Evolutionary conservation across 2,113 vertebrate species (phyloP).

Genomic region (Epinephelus lanceolatus): DNA sequence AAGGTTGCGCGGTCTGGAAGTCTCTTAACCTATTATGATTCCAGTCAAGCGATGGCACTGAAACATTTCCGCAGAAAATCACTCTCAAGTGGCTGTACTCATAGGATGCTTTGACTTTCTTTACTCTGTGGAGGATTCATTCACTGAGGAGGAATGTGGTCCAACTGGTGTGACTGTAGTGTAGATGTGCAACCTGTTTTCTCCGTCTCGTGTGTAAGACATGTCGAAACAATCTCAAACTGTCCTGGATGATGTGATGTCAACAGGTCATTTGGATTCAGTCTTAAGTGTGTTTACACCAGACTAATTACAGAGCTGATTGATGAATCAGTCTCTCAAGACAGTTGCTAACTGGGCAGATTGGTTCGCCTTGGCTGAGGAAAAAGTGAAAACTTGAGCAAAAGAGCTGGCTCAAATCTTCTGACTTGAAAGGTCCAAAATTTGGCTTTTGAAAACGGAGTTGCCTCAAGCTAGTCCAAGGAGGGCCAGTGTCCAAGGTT

Average conservation of each 20-base stretch:
- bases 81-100: not conserved
- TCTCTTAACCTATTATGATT: constrained; percentile 32
- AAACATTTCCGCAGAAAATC: constrained; percentile 17
- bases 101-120: not conserved
- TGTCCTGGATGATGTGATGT: not conserved
- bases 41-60: not conserved
- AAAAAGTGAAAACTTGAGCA: constrained; percentile 16
- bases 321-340: not conserved
- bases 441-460: constrained; percentile 18
- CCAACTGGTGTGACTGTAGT: constrained; percentile 34
- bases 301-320: constrained; percentile 1
- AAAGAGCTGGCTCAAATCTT: constrained; percentile 25
- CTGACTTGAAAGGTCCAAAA: constrained; percentile 34
- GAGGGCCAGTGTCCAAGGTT: not conserved
- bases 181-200: constrained; percentile 31
- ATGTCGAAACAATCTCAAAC: not conserved
- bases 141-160: constrained; percentile 65
- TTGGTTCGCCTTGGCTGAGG: constrained; percentile 1
- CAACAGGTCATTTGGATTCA: not conserved
- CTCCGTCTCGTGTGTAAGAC: not conserved
- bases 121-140: not conserved
- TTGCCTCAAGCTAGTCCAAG: constrained; percentile 8
- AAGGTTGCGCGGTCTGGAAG: constrained; percentile 31
- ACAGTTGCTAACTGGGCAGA: not conserved
- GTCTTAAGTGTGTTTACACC: not conserved